phyloP scores from a whole-genome alignment of 2,113 vertebrate genomes.

The Sinocyclocheilus anshuiensis region DNA sequence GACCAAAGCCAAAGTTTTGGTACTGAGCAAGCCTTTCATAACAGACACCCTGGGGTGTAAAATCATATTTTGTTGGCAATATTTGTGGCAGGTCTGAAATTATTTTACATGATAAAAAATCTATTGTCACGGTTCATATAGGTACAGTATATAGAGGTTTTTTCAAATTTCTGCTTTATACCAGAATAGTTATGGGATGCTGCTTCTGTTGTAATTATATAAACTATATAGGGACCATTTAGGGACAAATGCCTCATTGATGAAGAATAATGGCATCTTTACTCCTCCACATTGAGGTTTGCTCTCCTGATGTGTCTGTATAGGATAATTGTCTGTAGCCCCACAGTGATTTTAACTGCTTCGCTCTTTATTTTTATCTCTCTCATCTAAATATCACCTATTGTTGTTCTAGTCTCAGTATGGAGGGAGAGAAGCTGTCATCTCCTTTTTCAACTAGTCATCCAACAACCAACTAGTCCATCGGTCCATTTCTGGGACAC shows the following conservation, averaged over 20 bases:
- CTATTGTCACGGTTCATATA: too few species aligned
- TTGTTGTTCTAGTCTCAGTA: not conserved
- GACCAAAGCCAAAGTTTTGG: too few species aligned
- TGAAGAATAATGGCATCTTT: constrained; percentile 13
- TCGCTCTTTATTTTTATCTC: constrained; percentile 6
- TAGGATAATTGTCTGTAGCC: constrained; percentile 14
- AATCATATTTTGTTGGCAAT: too few species aligned
- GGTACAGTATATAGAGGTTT: too few species aligned
- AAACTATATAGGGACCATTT: not conserved
- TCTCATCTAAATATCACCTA: not conserved
- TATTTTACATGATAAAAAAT: too few species aligned
- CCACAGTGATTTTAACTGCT: not conserved
- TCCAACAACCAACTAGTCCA: not conserved
- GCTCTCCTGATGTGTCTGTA: constrained; percentile 12
- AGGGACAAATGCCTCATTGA: constrained; percentile 1
- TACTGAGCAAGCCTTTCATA: too few species aligned
- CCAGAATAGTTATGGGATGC: not conserved
- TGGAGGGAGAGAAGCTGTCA: not conserved
- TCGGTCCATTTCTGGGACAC: not conserved
- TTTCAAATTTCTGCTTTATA: not conserved
- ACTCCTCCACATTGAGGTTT: constrained; percentile 6
- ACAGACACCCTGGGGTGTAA: too few species aligned
- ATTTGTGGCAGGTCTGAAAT: too few species aligned
- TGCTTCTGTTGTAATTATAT: not conserved
- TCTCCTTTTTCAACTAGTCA: not conserved